These are phyloP conservation scores for Rhabdomys dilectus DNA, from an alignment of 2,113 vertebrate genomes.

Conservation along the genomic window DNA sequence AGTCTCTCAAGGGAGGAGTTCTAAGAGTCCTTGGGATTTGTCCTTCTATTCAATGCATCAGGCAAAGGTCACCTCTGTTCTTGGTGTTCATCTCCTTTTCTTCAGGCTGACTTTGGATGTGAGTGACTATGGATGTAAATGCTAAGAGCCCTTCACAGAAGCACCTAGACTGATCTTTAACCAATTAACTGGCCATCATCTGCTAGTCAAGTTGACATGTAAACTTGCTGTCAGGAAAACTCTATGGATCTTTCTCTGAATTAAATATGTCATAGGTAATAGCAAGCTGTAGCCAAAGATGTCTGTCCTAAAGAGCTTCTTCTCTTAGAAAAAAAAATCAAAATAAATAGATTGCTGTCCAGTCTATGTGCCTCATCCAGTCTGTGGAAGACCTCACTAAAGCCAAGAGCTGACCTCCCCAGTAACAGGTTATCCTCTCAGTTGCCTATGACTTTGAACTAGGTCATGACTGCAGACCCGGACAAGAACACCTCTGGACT, in stretches of 20 bases:
- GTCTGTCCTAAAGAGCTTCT: background rate
- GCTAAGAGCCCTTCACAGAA: background rate
- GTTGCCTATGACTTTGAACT: background rate
- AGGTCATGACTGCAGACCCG: background rate
- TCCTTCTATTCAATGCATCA: accelerated
- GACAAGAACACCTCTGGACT: background rate
- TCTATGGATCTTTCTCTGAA: background rate
- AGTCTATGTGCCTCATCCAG: background rate
- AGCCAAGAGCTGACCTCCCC: background rate
- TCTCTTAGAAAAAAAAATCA: background rate
- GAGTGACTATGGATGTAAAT: background rate
- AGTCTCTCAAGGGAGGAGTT: background rate
- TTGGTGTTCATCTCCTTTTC: background rate
- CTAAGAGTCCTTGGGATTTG: background rate
- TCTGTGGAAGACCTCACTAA: background rate
- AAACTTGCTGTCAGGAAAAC: background rate
- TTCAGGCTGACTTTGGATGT: background rate
- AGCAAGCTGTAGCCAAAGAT: background rate
- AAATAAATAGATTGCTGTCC: background rate
- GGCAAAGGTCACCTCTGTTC: accelerated
- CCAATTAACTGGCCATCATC: accelerated
- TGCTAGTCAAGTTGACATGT: accelerated
- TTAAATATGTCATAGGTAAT: background rate
- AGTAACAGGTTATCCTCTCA: background rate
- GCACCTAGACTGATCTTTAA: background rate